Conservation (phyloP, 2,113 vertebrate species). For the Labeo rohita region DNA sequence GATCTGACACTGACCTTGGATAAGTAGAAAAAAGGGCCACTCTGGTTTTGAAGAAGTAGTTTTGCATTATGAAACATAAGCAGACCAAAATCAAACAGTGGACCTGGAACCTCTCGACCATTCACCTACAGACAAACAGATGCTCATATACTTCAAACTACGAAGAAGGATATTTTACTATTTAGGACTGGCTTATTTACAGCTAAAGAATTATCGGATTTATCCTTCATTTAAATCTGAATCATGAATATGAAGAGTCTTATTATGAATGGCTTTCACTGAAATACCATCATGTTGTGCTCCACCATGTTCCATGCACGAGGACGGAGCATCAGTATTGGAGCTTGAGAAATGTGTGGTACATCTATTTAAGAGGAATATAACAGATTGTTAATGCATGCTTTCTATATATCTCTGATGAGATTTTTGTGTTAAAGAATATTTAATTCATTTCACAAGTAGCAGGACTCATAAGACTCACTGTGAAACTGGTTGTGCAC, state of each 20-base stretch:
- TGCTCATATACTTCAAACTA: neutral
- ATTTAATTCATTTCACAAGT: neutral
- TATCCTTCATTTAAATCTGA: neutral
- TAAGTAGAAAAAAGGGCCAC: conserved; percentile 80
- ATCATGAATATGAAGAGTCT: neutral
- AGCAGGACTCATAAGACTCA: conserved; percentile 57
- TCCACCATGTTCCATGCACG: conserved; percentile 83
- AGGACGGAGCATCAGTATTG: conserved; percentile 80
- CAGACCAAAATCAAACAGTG: conserved; percentile 81
- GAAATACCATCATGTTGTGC: conserved; percentile 76
- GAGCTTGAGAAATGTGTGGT: conserved; percentile 75
- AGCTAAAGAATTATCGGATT: neutral
- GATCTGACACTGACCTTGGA: conserved; percentile 71
- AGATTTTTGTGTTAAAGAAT: neutral
- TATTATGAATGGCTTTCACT: neutral
- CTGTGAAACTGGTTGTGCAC: conserved; percentile 71
- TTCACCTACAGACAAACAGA: conserved; percentile 68
- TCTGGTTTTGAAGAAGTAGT: conserved; percentile 70
- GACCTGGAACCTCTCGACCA: conserved; percentile 77
- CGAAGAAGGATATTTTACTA: neutral
- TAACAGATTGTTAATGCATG: neutral
- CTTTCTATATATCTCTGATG: neutral
- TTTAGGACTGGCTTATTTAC: neutral
- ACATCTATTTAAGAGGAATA: conserved; percentile 60
- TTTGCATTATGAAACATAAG: conserved; percentile 79